Evolutionary conservation across 2,797 vertebrate species (phyloP).

Genomic region (Sciurus vulgaris): DNA sequence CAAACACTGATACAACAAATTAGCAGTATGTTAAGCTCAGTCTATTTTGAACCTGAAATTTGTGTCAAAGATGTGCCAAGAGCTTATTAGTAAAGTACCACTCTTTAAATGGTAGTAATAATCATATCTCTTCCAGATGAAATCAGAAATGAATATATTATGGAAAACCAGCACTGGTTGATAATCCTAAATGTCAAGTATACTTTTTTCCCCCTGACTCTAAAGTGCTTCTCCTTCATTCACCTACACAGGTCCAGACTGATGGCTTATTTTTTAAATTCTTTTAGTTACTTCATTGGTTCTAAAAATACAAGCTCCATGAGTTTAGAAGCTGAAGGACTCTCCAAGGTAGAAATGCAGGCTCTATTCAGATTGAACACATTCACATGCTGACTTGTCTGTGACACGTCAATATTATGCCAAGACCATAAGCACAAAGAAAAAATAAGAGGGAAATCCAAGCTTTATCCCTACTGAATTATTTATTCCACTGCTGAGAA

Average conservation of each 20-base stretch:
- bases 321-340: not conserved
- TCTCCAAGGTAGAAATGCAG: not conserved
- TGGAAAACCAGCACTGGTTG: conserved; percentile 23
- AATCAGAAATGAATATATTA: not conserved
- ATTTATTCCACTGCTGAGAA: not conserved
- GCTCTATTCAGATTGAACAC: not conserved
- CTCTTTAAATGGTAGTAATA: not conserved
- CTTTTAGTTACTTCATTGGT: conserved; percentile 13
- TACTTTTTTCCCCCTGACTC: not conserved
- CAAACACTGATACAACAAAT: not conserved
- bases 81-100: not conserved
- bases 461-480: not conserved
- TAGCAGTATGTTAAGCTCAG: not conserved
- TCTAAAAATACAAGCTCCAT: conserved; percentile 3
- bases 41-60: not conserved
- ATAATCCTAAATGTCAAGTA: conserved; percentile 36
- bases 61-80: not conserved
- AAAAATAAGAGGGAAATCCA: not conserved
- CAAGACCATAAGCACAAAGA: not conserved
- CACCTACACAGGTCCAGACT: not conserved
- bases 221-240: conserved; percentile 55
- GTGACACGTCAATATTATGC: not conserved
- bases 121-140: conserved; percentile 17
- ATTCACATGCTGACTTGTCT: not conserved
- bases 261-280: conserved; percentile 7